Conservation (phyloP, 2,888 invertebrate genomes). For the Pterobdella sp. region DNA sequence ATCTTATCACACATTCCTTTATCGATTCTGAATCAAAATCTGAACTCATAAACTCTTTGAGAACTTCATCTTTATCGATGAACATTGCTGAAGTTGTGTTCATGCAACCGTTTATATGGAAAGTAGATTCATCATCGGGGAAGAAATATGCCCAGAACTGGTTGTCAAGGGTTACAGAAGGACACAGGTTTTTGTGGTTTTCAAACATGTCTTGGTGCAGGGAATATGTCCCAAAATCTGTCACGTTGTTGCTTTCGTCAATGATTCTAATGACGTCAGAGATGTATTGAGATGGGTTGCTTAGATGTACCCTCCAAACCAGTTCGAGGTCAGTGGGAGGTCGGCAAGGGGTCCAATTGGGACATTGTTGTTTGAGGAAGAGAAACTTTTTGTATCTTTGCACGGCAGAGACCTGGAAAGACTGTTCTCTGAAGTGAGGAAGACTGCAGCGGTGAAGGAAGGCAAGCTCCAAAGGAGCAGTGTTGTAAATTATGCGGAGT, state of each 20-base stretch:
- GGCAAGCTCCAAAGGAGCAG: slow-evolving; percentile 24
- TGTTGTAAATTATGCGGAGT: too few species aligned
- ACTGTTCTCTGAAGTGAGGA: slow-evolving; percentile 36
- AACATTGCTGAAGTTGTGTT: background rate
- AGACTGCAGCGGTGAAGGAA: slow-evolving; percentile 36
- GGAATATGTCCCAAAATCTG: slow-evolving; percentile 6
- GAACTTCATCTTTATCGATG: background rate
- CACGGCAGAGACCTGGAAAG: slow-evolving; percentile 33
- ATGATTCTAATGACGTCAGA: slow-evolving; percentile 26
- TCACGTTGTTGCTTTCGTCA: background rate
- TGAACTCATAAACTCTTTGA: slow-evolving; percentile 14
- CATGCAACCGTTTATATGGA: slow-evolving; percentile 18
- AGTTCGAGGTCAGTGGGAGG: slow-evolving; percentile 34
- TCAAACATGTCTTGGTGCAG: background rate
- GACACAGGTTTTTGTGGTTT: background rate
- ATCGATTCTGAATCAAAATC: slow-evolving; percentile 9
- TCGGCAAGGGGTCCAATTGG: slow-evolving; percentile 15
- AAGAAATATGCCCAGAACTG: slow-evolving; percentile 24
- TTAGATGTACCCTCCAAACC: slow-evolving; percentile 33
- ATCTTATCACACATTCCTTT: slow-evolving; percentile 30
- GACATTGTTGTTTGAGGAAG: slow-evolving; percentile 17
- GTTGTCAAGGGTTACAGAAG: background rate
- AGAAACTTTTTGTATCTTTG: slow-evolving; percentile 35
- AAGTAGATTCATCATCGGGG: slow-evolving; percentile 8
- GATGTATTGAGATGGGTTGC: slow-evolving; percentile 35